Evolutionary conservation across 2,113 vertebrate genomes (phyloP).

Genomic region (Campylomormyrus numenius): DNA sequence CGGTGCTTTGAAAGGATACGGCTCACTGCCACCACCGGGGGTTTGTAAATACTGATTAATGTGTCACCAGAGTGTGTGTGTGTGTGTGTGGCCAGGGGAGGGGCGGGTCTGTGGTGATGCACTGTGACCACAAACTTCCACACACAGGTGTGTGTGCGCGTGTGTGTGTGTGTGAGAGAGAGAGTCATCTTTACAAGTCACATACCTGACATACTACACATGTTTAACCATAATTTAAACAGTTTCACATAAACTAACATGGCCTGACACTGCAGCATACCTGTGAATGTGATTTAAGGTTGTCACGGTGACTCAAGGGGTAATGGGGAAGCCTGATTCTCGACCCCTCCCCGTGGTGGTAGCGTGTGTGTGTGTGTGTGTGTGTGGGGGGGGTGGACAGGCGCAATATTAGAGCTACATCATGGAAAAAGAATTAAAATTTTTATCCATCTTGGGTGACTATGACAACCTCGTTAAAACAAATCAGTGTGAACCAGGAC

Average conservation of each 20-base stretch:
- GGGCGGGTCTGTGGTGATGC: neutral
- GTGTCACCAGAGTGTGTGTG: neutral
- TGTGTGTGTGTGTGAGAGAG: neutral
- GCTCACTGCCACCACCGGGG: neutral
- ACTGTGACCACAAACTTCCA: neutral
- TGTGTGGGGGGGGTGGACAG: neutral
- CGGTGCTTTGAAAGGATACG: neutral
- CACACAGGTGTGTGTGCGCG: neutral
- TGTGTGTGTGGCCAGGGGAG: neutral
- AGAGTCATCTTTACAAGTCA: neutral
- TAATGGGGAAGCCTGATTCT: neutral
- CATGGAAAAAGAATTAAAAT: neutral
- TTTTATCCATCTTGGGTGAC: neutral
- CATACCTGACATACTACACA: neutral
- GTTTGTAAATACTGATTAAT: constrained; percentile 1
- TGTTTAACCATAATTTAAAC: neutral
- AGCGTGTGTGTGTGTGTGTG: neutral
- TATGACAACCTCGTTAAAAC: neutral
- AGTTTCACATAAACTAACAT: neutral
- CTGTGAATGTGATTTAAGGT: neutral
- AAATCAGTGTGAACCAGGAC: neutral
- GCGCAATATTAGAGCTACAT: neutral
- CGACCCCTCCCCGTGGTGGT: neutral
- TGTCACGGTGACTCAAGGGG: neutral
- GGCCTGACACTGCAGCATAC: neutral